Base-by-base conservation (phyloP, 1,140 invertebrate genomes). In the Listronotus bonariensis region DNA sequence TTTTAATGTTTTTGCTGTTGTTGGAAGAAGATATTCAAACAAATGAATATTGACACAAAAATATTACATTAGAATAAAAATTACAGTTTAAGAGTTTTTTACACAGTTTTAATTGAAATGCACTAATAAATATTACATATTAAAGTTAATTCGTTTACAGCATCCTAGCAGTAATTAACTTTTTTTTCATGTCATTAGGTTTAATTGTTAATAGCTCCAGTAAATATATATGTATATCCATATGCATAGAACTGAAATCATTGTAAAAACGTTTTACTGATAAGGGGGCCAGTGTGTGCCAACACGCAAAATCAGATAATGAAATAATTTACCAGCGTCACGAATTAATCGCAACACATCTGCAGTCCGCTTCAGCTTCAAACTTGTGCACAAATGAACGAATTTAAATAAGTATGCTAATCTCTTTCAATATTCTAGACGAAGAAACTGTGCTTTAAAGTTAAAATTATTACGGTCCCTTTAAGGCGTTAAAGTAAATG, bases 371-470 rank as follows among this genome's bases (percentile, higher is more conserved):
- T 57, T 65, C 42, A 65, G 68, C 57, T 65, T 70, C 61, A 59
- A 68, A 67, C 68, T 70, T 57, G 45, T 31, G 38, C 62, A 68
- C 61, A 70, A 57, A 70, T 58, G 66, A 62, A 38, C 60, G 68
- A 61, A 65, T 60, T 61, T 63, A 61, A 68, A 70, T 70, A 70
- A 70, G 64, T 70, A 70, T 70, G 68, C 61, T 60, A 68, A 70
- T 68, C 59, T 56, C 32, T 42, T 60, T 45, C 67, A 32, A 65
- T 60, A 53, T 62, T 55, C 9, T n/a, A 12, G 26, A 18, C 4
- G 51, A 53, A 53, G 38, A 53, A 15, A 18, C 9, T 7, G 34
- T 12, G 11, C 11, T 6, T 7, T 48, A 1, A 11, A 3, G 45
- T 26, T 48, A 48, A 48, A 17, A 48, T 48, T 36, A 5, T 36